phyloP scores from a whole-genome alignment of 2,113 vertebrate genomes.

The Andinoacara biseriatus region DNA sequence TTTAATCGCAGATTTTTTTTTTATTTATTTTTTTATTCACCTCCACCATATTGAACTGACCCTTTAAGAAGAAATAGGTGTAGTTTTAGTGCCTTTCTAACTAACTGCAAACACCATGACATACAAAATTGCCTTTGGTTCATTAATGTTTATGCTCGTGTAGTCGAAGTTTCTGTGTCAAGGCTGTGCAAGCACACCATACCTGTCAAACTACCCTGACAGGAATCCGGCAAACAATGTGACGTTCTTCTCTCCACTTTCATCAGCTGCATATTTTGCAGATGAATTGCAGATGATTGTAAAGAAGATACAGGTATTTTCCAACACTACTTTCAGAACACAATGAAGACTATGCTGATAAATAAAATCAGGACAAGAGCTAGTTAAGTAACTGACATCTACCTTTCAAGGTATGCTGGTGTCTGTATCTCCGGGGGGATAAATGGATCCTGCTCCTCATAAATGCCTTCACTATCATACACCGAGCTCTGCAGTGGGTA shows the following conservation, averaged over 20 bases:
- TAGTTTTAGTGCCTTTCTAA: background rate
- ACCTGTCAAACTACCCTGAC: constrained; percentile 50
- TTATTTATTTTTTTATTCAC: background rate
- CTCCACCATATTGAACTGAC: background rate
- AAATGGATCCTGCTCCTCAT: constrained; percentile 87
- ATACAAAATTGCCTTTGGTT: background rate
- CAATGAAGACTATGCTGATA: background rate
- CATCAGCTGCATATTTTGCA: background rate
- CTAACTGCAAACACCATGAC: background rate
- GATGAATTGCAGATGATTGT: background rate
- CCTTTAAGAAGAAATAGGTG: background rate
- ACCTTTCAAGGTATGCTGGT: constrained; percentile 59
- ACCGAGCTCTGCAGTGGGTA: constrained; percentile 43
- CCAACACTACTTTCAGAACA: background rate
- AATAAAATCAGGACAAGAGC: background rate
- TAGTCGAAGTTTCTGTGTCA: background rate
- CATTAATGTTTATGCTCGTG: background rate
- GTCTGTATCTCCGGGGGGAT: constrained; percentile 64
- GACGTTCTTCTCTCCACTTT: background rate
- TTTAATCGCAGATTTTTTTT: background rate
- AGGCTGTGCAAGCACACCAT: background rate
- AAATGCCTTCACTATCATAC: constrained; percentile 80
- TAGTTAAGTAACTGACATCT: background rate
- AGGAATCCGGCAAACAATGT: constrained; percentile 29
- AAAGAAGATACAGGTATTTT: background rate